Conservation (phyloP, 1,140 invertebrate genomes). For the Coboldia fuscipes region DNA sequence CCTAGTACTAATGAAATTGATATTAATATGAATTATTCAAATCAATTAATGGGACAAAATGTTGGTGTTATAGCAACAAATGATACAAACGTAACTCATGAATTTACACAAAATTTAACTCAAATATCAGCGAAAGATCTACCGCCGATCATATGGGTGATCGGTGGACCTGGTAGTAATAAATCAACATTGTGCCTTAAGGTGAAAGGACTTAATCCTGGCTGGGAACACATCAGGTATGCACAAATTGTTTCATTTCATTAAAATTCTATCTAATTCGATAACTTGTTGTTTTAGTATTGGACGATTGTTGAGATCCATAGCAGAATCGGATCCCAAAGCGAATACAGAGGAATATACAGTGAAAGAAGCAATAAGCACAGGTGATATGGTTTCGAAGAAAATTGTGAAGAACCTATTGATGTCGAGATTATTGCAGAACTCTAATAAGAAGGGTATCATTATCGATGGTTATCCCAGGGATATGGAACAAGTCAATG, state of each 20-base stretch:
- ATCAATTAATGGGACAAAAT: conserved; percentile 3
- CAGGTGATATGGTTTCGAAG: conserved; percentile 61
- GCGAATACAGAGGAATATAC: conserved; percentile 26
- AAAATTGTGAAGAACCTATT: conserved; percentile 41
- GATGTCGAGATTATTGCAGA: conserved; percentile 29
- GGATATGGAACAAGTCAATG: conserved; percentile 60
- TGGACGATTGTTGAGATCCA: conserved; percentile 40
- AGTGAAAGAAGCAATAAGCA: conserved; percentile 38
- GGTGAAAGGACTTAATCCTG: conserved; percentile 36
- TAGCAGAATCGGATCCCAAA: conserved; percentile 34
- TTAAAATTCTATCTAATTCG: neutral
- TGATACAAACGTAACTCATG: conserved; percentile 6
- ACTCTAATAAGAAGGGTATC: conserved; percentile 35
- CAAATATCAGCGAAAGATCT: conserved; percentile 13
- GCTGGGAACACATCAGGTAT: conserved; percentile 50
- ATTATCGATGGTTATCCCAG: conserved; percentile 79
- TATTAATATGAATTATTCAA: neutral
- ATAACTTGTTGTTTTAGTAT: conserved; percentile 24
- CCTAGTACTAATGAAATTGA: conserved; percentile 8
- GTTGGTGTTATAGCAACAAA: conserved; percentile 8
- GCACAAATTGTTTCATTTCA: neutral
- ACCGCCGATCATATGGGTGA: conserved; percentile 53
- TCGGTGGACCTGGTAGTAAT: conserved; percentile 60
- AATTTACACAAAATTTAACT: neutral
- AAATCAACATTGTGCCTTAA: conserved; percentile 49